These are phyloP conservation scores for Drosophila differens DNA, from an alignment of 2,888 invertebrate genomes.

Conservation along the genomic window DNA sequence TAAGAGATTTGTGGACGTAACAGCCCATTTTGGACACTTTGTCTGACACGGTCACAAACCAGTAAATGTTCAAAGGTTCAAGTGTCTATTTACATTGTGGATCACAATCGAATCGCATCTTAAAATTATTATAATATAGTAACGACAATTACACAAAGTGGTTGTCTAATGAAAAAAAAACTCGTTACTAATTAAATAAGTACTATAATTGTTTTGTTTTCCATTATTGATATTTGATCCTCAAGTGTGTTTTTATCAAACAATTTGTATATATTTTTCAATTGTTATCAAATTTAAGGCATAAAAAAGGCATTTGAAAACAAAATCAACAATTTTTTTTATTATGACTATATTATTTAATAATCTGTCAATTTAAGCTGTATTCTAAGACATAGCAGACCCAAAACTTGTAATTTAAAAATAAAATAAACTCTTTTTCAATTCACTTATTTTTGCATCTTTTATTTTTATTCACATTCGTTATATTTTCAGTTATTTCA, in stretches of 20 bases:
- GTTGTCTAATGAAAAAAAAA: background rate
- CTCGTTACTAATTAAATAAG: background rate
- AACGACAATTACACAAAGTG: background rate
- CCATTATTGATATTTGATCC: background rate
- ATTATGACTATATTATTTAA: background rate
- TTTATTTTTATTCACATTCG: slow-evolving; percentile 48
- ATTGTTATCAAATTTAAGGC: background rate
- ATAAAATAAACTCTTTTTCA: background rate
- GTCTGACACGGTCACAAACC: background rate
- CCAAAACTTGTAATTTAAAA: background rate
- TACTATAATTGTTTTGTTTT: background rate
- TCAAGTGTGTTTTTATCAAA: background rate
- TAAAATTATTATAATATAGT: background rate
- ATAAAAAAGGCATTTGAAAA: background rate
- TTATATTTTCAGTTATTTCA: slow-evolving; percentile 21
- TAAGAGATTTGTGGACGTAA: background rate
- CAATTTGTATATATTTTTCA: background rate
- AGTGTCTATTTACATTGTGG: background rate
- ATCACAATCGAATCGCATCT: background rate
- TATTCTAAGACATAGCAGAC: too few species aligned
- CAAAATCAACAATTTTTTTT: background rate
- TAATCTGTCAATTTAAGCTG: too few species aligned
- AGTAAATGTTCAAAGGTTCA: background rate
- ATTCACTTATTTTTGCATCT: background rate
- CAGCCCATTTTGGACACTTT: background rate